Base-by-base conservation (phyloP, 2,797 vertebrate genomes). In the Decapterus maruadsi region DNA sequence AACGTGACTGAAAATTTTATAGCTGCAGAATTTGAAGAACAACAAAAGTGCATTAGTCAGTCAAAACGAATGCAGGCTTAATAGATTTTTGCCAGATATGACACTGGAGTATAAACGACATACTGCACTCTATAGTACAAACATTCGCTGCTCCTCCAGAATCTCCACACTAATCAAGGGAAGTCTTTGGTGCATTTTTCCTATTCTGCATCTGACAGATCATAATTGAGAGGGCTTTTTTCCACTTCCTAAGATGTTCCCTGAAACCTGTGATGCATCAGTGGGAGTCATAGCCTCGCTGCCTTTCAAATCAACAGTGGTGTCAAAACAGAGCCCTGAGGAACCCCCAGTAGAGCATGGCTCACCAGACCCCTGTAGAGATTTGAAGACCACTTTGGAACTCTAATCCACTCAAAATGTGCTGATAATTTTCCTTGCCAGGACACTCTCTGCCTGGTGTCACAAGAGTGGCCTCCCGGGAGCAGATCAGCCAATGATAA, bases 401-500 rank as follows among this genome's bases (percentile, higher is more conserved):
- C 94, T 96, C 93, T 94, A 92, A 95, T 97, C 96, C 95, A 96
- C 95, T 96, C 94, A 94, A 95, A 96, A 96, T 96, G 96, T 96
- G 95, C 95, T 95, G 95, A 96, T 96, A 94, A 95, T 96, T 96
- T 97, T 96, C 96, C 94, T 96, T 98, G 97, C 97, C 97, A 99
- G 97, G 96, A 96, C 97, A 96, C 95, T 96, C 96, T 97, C 96
- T 95, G 96, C 96, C 96, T 96, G 94, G 96, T 97, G 97, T 99
- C 97, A 96, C 95, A 90, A 95, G 93, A 96, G 95, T 95, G 94
- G 94, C 95, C 98, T 96, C 97, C 81, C 68, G 97, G 97, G 98
- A 98, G 85, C 93, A 92, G 96, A 98, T 98, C 98, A 99, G 96
- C 97, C 98, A 98, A 96, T 97, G 96, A 98, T 96, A 99, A 98